Conservation (phyloP, 2,888 invertebrate genomes). For the Myopa tessellatipennis region DNA sequence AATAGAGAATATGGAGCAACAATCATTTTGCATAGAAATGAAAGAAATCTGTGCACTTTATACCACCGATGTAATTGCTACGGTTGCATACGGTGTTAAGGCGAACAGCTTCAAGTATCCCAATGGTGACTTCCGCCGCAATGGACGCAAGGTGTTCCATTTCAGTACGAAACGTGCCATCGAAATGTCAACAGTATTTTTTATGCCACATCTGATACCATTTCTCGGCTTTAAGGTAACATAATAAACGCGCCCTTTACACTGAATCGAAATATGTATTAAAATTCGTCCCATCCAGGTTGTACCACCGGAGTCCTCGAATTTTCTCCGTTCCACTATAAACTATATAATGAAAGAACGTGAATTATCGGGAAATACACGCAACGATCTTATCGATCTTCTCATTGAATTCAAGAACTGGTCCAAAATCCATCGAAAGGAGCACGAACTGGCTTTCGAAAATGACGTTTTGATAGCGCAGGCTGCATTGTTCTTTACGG, state of each 20-base stretch:
- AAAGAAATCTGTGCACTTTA: slow-evolving; percentile 65
- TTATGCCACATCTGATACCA: slow-evolving; percentile 65
- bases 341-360: slow-evolving; percentile 67
- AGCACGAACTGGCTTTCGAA: slow-evolving; percentile 56
- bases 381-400: slow-evolving; percentile 70
- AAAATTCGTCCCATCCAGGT: slow-evolving; percentile 47
- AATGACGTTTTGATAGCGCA: slow-evolving; percentile 64
- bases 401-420: slow-evolving; percentile 67
- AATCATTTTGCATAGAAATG: slow-evolving; percentile 57
- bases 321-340: slow-evolving; percentile 66
- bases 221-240: slow-evolving; percentile 58
- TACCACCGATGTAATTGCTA: slow-evolving; percentile 69
- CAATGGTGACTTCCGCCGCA: slow-evolving; percentile 67
- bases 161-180: slow-evolving; percentile 60
- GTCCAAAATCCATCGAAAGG: slow-evolving; percentile 52
- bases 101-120: slow-evolving; percentile 68
- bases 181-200: slow-evolving; percentile 66
- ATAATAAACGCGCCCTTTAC: not conserved
- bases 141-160: slow-evolving; percentile 66
- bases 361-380: slow-evolving; percentile 61
- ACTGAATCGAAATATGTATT: not conserved
- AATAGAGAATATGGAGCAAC: slow-evolving; percentile 47
- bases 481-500: slow-evolving; percentile 66
- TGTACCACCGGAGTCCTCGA: slow-evolving; percentile 59
- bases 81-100: slow-evolving; percentile 69